phyloP scores from a whole-genome alignment of 2,888 invertebrate genomes.

The Amphipyra berbera region DNA sequence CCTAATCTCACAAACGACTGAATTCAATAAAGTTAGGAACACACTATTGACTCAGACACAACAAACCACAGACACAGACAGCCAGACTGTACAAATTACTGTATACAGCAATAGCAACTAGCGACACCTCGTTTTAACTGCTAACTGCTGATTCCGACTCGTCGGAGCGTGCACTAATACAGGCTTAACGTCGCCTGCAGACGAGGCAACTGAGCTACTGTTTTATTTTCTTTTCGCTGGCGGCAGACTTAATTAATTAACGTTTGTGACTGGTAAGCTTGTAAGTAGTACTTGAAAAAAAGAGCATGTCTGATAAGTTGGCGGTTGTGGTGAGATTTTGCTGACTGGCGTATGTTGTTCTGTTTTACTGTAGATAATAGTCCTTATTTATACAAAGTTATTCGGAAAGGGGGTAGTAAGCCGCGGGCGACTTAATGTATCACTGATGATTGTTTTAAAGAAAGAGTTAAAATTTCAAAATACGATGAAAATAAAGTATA shows the following conservation, averaged over 20 bases:
- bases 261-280: slow-evolving; percentile 18
- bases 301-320: background rate
- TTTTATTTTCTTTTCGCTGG: slow-evolving; percentile 27
- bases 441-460: too few species aligned
- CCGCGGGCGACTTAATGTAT: too few species aligned
- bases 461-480: too few species aligned
- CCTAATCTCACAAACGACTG: background rate
- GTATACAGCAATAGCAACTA: background rate
- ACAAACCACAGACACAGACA: slow-evolving; percentile 4
- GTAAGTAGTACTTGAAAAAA: slow-evolving; percentile 22
- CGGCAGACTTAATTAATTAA: slow-evolving; percentile 22
- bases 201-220: slow-evolving; percentile 9
- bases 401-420: too few species aligned
- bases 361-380: too few species aligned
- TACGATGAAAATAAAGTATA: too few species aligned
- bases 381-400: too few species aligned
- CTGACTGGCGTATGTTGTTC: background rate
- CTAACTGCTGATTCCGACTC: slow-evolving; percentile 39
- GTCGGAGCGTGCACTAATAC: slow-evolving; percentile 18
- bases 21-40: background rate
- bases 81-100: slow-evolving; percentile 1
- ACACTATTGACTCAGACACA: slow-evolving; percentile 1
- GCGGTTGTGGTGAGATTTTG: background rate
- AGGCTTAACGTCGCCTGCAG: slow-evolving; percentile 22
- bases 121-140: slow-evolving; percentile 12